Evolutionary conservation across 2,113 vertebrate genomes (phyloP).

Genomic region (Hippoglossus stenolepis): DNA sequence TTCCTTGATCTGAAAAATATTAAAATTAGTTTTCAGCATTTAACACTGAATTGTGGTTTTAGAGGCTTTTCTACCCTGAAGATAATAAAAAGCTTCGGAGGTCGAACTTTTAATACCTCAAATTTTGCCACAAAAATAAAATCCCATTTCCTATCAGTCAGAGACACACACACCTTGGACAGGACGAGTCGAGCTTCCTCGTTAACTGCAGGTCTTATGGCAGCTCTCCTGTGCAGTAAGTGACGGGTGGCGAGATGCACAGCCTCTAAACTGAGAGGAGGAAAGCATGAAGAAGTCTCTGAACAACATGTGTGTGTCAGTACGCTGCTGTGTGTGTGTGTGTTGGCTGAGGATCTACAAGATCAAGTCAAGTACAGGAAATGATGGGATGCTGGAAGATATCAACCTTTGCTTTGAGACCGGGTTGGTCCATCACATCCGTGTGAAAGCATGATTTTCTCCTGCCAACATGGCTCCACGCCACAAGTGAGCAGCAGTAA

Average conservation of each 20-base stretch:
- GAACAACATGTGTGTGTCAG: not conserved
- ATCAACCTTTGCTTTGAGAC: not conserved
- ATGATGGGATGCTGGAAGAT: not conserved
- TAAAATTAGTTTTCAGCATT: too few relatives aligned
- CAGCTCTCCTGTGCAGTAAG: not conserved
- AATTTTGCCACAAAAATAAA: not conserved
- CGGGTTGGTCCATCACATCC: not conserved
- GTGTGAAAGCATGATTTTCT: not conserved
- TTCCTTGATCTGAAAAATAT: too few relatives aligned
- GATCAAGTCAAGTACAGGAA: not conserved
- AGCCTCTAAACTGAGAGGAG: not conserved
- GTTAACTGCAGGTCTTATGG: conserved; percentile 1
- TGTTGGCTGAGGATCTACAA: not conserved
- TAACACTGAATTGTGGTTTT: not conserved
- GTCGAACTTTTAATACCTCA: not conserved
- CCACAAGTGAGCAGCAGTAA: not conserved
- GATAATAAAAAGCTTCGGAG: not conserved
- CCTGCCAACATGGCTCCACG: not conserved
- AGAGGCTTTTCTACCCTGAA: not conserved
- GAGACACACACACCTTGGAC: not conserved
- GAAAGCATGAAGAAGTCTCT: not conserved
- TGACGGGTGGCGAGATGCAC: not conserved
- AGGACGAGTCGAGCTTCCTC: not conserved
- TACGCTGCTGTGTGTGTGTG: not conserved
- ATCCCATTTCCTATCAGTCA: conserved; percentile 3